Base-by-base conservation (phyloP, 2,888 invertebrate species). In the Fabriciana adippe region DNA sequence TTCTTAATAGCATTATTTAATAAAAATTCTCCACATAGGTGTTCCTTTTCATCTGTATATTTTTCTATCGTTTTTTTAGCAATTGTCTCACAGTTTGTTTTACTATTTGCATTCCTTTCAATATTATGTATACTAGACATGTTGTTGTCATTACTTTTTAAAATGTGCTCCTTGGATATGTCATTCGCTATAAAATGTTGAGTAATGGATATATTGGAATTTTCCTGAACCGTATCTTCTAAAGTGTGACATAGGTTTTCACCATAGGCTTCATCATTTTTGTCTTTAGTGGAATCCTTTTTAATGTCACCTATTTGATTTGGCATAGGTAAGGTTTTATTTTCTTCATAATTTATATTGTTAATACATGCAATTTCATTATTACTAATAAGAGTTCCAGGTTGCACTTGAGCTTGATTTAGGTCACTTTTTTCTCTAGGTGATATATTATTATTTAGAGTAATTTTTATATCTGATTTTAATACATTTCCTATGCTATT, bases 181-280 rank as follows among this genome's bases (percentile, higher is more conserved):
- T 59, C 59, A 1, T 48, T 59, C 5, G 59, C 48, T 59, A 47
- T 11, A 48, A 59, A 59, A 59, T 59, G 26, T 59, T 59, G 26
- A 47, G 26, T 59, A 6, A 48, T 26, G 47, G 31, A 26, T 13
- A 16, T 47, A 5, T 59, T 5, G 45, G 0, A 47, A 16, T 51
- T 35, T n/a, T 31, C 59, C 53, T 53, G 59, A 15, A 15, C 53
- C 18, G 41, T 50, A 1, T 55, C 48, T 35, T 6, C 55, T 55
- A 21, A 13, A n/a, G 6, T 48, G 15, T 15, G n/a, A 41, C 47
- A 26, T 41, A 31, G 15, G 13, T 45, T 41, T 0, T 35, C 14
- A 35, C 13, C 60, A 50, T 26, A 21, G 6, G 35, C 2, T 6
- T 26, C 48, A 3, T 50, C 48, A 48, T 48, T 35, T 18, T 15